Base-by-base conservation (phyloP, 2,888 invertebrate species). In the Pyrrhia umbra region DNA sequence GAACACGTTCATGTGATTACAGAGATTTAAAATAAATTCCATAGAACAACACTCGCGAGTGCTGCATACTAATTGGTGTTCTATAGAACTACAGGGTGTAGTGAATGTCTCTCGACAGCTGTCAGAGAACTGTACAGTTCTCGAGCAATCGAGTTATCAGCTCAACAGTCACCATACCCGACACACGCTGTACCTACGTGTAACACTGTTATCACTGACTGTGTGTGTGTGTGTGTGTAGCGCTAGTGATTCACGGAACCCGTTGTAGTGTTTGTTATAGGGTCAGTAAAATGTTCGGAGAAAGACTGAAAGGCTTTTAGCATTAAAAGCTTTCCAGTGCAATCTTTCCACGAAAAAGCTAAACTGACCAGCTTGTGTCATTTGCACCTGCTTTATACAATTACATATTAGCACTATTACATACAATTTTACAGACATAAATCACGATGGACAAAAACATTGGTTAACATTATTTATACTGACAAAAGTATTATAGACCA, bases 241-340 rank as follows among this genome's bases (percentile, higher is more conserved):
- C n/a, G n/a, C n/a, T n/a, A n/a, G n/a, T n/a, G n/a, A n/a, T n/a
- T n/a, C n/a, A n/a, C n/a, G n/a, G n/a, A n/a, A n/a, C n/a, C n/a
- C n/a, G n/a, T n/a, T 27, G 2, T 30, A 4, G 5, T 34, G 34
- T 34, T n/a, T n/a, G 34, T 34, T 34, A 34, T 34, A n/a, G 34
- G n/a, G 34, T n/a, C 34, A 34, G 34, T 34, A 34, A 34, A 13
- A n/a, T 34, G 34, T 34, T 27, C n/a, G n/a, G 34, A 34, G 34
- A 34, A 34, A 34, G n/a, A n/a, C n/a, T n/a, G n/a, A n/a, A n/a
- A n/a, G n/a, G 34, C 34, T 34, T 34, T 34, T 34, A 34, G 34
- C n/a, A 34, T 34, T 34, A 34, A 34, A 34, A 34, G 34, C 34
- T 5, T 34, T 34, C n/a, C n/a, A n/a, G n/a, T 34, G 34, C n/a